Evolutionary conservation across 2,113 vertebrate genomes (phyloP).

Genomic region (Menura novaehollandiae): DNA sequence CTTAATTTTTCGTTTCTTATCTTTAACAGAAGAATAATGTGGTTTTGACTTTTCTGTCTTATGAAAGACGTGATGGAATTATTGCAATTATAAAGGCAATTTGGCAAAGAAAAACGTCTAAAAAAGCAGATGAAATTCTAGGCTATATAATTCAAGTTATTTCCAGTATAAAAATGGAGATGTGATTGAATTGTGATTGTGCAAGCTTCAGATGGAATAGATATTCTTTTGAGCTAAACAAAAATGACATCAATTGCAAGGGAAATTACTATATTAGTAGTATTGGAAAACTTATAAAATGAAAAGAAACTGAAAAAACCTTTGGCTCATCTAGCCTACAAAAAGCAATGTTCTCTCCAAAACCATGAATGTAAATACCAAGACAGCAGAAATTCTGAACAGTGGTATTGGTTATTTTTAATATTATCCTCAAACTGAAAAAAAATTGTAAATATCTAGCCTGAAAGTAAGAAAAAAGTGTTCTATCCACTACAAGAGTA

Average conservation of each 20-base stretch:
- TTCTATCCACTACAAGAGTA: background rate
- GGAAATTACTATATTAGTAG: background rate
- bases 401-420: fast-evolving
- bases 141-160: background rate
- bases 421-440: background rate
- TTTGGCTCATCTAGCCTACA: background rate
- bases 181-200: background rate
- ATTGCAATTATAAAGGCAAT: background rate
- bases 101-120: background rate
- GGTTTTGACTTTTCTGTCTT: background rate
- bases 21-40: background rate
- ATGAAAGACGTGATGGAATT: background rate
- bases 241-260: background rate
- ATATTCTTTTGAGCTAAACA: background rate
- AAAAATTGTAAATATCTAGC: background rate
- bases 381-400: background rate
- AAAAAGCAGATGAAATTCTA: background rate
- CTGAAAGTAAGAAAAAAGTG: background rate
- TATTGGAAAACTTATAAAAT: background rate
- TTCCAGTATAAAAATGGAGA: background rate
- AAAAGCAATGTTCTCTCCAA: background rate
- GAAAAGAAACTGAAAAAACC: background rate
- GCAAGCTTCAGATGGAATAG: background rate
- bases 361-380: background rate
- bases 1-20: background rate